Evolutionary conservation across 2,113 vertebrate species (phyloP).

Genomic region (Tachycineta bicolor): DNA sequence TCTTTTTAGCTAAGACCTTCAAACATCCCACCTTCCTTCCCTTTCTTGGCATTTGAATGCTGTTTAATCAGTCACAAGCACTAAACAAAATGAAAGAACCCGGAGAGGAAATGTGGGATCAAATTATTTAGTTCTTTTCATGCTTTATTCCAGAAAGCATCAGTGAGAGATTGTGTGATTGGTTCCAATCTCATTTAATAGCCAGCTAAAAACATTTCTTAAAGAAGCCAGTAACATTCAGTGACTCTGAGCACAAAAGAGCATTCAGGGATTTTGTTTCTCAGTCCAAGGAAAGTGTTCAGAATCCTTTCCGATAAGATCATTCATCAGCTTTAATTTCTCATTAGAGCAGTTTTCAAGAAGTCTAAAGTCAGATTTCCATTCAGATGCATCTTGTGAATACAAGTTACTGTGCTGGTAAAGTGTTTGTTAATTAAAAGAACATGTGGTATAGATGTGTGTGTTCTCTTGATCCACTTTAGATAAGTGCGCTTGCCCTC

Average conservation of each 20-base stretch:
- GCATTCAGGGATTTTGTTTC: conserved; percentile 77
- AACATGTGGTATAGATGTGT: conserved; percentile 7
- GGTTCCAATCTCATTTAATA: conserved; percentile 64
- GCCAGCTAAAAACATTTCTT: conserved; percentile 30
- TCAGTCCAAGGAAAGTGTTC: conserved; percentile 42
- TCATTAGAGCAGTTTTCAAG: conserved; percentile 65
- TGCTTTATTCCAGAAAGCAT: conserved; percentile 37
- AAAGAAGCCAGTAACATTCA: conserved; percentile 34
- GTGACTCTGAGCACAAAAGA: conserved; percentile 60
- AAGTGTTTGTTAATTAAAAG: conserved; percentile 68
- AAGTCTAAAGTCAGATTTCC: conserved; percentile 65
- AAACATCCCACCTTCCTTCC: conserved; percentile 15
- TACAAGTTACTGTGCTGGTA: conserved; percentile 68
- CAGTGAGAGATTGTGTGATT: conserved; percentile 42
- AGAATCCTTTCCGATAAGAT: conserved; percentile 56
- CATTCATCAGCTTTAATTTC: conserved; percentile 72
- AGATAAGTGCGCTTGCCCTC: conserved; percentile 48
- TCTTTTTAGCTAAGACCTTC: not conserved
- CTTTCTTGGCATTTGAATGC: not conserved
- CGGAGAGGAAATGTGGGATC: conserved; percentile 41
- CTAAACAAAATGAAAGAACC: conserved; percentile 29
- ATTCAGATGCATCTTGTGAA: conserved; percentile 61
- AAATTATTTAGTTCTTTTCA: conserved; percentile 56
- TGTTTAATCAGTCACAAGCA: conserved; percentile 2
- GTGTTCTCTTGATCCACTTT: conserved; percentile 60